Evolutionary conservation across 2,113 vertebrate species (phyloP).

Genomic region (Donacobius atricapilla): DNA sequence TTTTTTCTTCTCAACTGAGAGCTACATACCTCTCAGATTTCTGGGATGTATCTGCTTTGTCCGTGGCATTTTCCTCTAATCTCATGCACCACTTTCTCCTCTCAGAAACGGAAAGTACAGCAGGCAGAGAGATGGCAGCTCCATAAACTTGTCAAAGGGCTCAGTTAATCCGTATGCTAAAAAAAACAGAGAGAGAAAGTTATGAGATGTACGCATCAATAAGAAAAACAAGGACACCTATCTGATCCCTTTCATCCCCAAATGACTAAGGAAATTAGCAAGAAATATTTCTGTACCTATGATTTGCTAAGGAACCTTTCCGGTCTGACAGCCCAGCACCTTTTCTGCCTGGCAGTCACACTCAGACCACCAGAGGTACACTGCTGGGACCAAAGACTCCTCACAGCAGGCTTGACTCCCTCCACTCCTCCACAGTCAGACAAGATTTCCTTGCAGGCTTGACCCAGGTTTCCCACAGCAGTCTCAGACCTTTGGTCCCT

Average conservation of each 20-base stretch:
- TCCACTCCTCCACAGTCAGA: background rate
- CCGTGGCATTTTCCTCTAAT: slow-evolving; percentile 90
- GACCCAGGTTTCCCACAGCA: background rate
- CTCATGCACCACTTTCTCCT: slow-evolving; percentile 64
- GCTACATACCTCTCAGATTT: slow-evolving; percentile 90
- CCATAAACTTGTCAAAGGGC: slow-evolving; percentile 73
- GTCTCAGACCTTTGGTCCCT: background rate
- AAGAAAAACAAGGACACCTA: background rate
- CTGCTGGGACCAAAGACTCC: background rate
- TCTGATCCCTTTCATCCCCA: background rate
- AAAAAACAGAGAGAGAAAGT: slow-evolving; percentile 11
- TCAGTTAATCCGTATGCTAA: slow-evolving; percentile 75
- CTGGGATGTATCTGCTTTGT: slow-evolving; percentile 98
- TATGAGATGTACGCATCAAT: background rate
- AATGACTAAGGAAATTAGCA: background rate
- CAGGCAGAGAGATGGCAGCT: slow-evolving; percentile 68
- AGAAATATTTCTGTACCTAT: background rate
- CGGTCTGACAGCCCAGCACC: background rate
- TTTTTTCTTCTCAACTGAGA: background rate
- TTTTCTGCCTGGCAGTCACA: background rate
- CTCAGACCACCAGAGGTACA: background rate
- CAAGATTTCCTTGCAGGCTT: background rate
- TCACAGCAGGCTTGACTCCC: background rate
- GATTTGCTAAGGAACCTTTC: background rate
- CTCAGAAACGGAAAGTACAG: slow-evolving; percentile 65